Conservation (phyloP, 2,113 vertebrate genomes). For the Propithecus coquereli region DNA sequence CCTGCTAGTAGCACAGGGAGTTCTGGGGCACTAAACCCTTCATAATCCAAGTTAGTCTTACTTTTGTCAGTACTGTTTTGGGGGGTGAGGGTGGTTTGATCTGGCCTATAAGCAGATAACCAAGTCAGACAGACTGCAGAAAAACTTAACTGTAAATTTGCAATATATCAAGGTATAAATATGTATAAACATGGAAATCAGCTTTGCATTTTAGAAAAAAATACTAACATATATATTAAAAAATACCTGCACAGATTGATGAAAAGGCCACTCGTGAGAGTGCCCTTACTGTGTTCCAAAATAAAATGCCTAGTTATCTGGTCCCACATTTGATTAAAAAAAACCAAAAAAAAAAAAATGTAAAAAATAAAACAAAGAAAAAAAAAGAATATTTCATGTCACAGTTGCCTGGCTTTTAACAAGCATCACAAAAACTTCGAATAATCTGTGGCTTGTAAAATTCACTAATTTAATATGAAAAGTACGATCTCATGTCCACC, state of each 20-base stretch:
- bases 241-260: neutral
- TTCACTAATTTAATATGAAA: conserved; percentile 71
- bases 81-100: neutral
- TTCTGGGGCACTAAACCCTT: neutral
- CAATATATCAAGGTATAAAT: neutral
- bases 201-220: neutral
- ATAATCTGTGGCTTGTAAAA: conserved; percentile 31
- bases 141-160: conserved; percentile 18
- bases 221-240: neutral
- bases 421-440: conserved; percentile 55
- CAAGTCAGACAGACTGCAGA: neutral
- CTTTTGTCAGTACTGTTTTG: neutral
- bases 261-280: neutral
- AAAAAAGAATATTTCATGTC: neutral
- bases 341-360: too few species aligned
- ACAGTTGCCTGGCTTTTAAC: conserved; percentile 45
- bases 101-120: neutral
- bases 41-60: neutral
- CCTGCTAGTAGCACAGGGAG: neutral
- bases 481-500: conserved; percentile 61
- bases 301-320: neutral
- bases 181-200: neutral
- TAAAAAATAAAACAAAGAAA: too few species aligned
- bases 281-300: neutral
- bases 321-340: conserved; percentile 35